Evolutionary conservation across 2,888 invertebrate genomes (phyloP).

Genomic region (Euplagia quadripunctaria): DNA sequence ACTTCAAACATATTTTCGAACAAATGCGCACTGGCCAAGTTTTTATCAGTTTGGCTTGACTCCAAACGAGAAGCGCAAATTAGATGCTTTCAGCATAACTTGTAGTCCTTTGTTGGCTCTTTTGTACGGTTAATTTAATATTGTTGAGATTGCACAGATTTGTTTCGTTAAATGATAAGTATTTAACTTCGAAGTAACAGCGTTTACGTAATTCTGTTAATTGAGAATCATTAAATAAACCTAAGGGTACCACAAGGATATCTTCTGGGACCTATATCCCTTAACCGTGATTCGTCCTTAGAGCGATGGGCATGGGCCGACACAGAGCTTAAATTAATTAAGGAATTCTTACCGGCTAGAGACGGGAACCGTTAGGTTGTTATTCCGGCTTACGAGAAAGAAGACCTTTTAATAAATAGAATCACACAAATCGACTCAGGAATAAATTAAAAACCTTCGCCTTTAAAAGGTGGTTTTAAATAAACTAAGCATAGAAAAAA

Average conservation of each 20-base stretch:
- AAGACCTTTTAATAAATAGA: too few relatives aligned
- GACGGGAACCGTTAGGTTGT: too few relatives aligned
- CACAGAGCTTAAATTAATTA: too few relatives aligned
- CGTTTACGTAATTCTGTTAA: not conserved
- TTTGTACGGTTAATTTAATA: constrained; percentile 21
- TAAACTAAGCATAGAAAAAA: too few relatives aligned
- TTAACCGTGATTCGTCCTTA: not conserved
- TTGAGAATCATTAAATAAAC: not conserved
- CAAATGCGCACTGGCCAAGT: constrained; percentile 19
- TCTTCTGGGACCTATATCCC: not conserved
- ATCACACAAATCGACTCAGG: too few relatives aligned
- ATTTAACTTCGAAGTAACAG: not conserved
- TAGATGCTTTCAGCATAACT: constrained; percentile 26
- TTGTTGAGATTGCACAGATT: constrained; percentile 8
- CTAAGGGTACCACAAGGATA: not conserved
- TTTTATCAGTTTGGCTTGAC: constrained; percentile 25
- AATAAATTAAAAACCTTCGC: too few relatives aligned
- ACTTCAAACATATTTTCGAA: constrained; percentile 4
- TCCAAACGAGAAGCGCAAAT: constrained; percentile 22
- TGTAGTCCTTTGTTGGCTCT: constrained; percentile 17
- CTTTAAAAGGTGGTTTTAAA: too few relatives aligned
- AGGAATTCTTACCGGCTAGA: too few relatives aligned
- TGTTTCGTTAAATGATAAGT: not conserved
- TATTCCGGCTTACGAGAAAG: too few relatives aligned
- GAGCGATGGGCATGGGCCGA: too few relatives aligned